Percentiles rank a stretch among this genome's conserved stretches.
phyloP scores from a whole-genome alignment of 2,888 invertebrate genomes.

The Chouioia cunea region DNA sequence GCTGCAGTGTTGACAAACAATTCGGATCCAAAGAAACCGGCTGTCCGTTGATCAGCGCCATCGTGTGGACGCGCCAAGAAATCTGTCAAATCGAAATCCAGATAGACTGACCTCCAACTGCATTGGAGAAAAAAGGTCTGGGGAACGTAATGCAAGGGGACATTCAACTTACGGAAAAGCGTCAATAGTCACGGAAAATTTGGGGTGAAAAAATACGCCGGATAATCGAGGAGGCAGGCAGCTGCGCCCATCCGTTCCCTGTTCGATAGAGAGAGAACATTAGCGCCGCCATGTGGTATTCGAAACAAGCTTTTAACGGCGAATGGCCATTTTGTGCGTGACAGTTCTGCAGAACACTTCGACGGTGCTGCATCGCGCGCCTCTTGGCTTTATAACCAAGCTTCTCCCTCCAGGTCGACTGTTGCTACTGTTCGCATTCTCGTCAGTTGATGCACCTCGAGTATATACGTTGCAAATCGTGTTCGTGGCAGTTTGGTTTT shows the following conservation, averaged over 20 bases:
- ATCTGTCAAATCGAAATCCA: conserved; percentile 10
- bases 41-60: conserved; percentile 40
- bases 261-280: background rate
- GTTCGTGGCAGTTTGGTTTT: too few relatives aligned
- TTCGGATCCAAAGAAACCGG: conserved; percentile 41
- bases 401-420: conserved; percentile 2
- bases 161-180: too few relatives aligned
- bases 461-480: too few relatives aligned
- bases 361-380: conserved; percentile 41
- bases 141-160: background rate
- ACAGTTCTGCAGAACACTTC: conserved; percentile 66
- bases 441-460: background rate
- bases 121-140: background rate
- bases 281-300: conserved; percentile 70
- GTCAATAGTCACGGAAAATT: conserved; percentile 8
- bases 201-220: background rate
- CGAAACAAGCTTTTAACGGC: conserved; percentile 71
- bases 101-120: too few relatives aligned
- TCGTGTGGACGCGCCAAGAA: conserved; percentile 39
- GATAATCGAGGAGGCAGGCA: too few relatives aligned
- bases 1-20: conserved; percentile 48
- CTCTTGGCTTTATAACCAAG: too few relatives aligned
- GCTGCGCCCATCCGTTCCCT: too few relatives aligned
- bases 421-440: conserved; percentile 25
- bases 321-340: conserved; percentile 78